Percentiles rank a stretch among this genome's conserved stretches.
Evolutionary conservation across 2,797 vertebrate species (phyloP).

Genomic region (Enoplosus armatus): DNA sequence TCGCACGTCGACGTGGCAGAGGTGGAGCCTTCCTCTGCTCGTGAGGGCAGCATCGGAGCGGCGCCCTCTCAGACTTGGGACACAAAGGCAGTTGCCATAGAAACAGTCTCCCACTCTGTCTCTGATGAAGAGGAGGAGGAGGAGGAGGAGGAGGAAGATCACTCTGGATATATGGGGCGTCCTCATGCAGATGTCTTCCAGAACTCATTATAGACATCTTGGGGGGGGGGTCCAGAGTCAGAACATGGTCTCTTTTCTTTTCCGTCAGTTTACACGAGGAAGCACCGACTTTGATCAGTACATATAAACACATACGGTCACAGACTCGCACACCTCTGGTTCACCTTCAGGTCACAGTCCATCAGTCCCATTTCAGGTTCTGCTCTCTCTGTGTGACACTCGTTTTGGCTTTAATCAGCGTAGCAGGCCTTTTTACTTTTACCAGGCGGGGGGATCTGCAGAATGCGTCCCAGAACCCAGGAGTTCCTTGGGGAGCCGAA

Average conservation of each 20-base stretch:
- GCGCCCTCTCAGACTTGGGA: background rate
- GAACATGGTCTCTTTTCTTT: no score
- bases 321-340: no score
- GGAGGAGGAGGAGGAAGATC: constrained; percentile 26
- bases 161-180: constrained; percentile 36
- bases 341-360: no score
- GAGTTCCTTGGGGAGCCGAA: no score
- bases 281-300: no score
- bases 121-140: constrained; percentile 5
- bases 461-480: no score
- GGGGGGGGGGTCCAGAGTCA: no score
- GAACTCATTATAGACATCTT: background rate
- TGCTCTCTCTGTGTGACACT: background rate
- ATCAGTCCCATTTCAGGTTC: no score
- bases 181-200: background rate
- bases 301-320: no score
- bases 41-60: background rate
- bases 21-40: background rate
- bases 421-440: no score
- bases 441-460: no score
- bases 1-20: background rate
- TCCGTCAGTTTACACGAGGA: no score
- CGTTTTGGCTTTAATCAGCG: background rate
- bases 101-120: background rate
- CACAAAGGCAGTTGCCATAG: background rate